Evolutionary conservation across 2,113 vertebrate species (phyloP).

Genomic region (Corythoichthys haematopterus): DNA sequence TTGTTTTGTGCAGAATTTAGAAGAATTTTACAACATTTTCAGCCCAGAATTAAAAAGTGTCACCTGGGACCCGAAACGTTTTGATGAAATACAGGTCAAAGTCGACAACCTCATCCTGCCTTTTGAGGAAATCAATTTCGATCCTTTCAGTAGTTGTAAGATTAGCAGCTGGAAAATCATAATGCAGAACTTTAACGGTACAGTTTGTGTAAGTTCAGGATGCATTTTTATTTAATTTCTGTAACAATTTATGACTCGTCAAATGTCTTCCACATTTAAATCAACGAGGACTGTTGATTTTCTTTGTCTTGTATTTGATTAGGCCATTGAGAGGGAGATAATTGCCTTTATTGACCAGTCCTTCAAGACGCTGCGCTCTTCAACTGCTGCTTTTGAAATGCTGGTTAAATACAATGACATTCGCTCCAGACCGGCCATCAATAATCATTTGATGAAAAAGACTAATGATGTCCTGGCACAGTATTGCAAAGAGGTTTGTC

Average conservation of each 20-base stretch:
- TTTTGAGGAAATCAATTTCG: constrained; percentile 77
- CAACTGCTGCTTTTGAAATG: constrained; percentile 86
- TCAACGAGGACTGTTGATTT: neutral
- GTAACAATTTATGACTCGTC: neutral
- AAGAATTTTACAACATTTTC: constrained; percentile 87
- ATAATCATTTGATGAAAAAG: constrained; percentile 86
- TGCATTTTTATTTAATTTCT: neutral
- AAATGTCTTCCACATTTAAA: neutral
- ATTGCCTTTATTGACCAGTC: constrained; percentile 84
- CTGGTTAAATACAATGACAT: constrained; percentile 84
- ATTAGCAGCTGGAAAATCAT: constrained; percentile 77
- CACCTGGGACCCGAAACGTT: constrained; percentile 75
- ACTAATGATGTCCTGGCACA: constrained; percentile 81
- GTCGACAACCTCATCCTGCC: constrained; percentile 78
- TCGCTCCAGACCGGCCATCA: constrained; percentile 76
- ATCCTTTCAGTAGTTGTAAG: constrained; percentile 76
- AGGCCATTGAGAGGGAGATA: constrained; percentile 86
- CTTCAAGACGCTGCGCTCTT: constrained; percentile 85
- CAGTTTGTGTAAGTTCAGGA: constrained; percentile 74
- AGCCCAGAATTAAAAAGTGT: constrained; percentile 81
- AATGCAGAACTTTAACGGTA: constrained; percentile 78
- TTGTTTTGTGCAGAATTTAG: constrained; percentile 69
- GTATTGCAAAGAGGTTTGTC: constrained; percentile 86
- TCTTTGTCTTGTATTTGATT: neutral
- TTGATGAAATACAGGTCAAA: constrained; percentile 75